phyloP scores from a whole-genome alignment of 2,888 invertebrate species.

The Aleiodes testaceus region DNA sequence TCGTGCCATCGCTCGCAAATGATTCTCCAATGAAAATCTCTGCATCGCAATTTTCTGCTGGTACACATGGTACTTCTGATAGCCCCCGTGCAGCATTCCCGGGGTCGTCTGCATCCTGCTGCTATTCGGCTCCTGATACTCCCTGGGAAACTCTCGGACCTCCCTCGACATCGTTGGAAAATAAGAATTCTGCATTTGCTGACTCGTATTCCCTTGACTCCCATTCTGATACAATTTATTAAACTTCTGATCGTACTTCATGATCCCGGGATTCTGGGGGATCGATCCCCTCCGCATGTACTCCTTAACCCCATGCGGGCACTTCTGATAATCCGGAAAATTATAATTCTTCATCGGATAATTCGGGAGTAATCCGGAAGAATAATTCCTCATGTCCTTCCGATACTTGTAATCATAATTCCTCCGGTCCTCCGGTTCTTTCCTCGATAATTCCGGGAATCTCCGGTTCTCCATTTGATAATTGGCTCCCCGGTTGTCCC shows the following conservation, averaged over 20 bases:
- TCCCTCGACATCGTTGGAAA: slow-evolving; percentile 58
- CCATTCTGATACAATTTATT: slow-evolving; percentile 57
- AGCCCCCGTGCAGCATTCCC: slow-evolving; percentile 56
- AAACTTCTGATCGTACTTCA: slow-evolving; percentile 53
- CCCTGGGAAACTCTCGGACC: slow-evolving; percentile 58
- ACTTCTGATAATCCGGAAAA: slow-evolving; percentile 65
- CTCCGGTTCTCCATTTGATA: slow-evolving; percentile 61
- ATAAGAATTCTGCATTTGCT: slow-evolving; percentile 49
- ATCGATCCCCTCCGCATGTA: slow-evolving; percentile 52
- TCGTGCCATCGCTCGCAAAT: slow-evolving; percentile 62
- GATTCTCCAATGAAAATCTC: slow-evolving; percentile 64
- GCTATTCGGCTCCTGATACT: slow-evolving; percentile 54
- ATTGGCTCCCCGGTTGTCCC: slow-evolving; percentile 60
- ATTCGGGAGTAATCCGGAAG: slow-evolving; percentile 59
- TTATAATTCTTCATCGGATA: slow-evolving; percentile 66
- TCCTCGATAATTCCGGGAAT: too few species aligned
- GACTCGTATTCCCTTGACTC: slow-evolving; percentile 53
- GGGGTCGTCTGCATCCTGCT: slow-evolving; percentile 50
- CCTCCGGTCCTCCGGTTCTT: slow-evolving; percentile 42
- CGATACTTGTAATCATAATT: slow-evolving; percentile 61
- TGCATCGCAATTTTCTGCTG: slow-evolving; percentile 65
- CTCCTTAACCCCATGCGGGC: slow-evolving; percentile 63
- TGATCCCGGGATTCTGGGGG: slow-evolving; percentile 39
- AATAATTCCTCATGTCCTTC: slow-evolving; percentile 51
- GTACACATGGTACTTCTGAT: slow-evolving; percentile 66